Evolutionary conservation across 2,888 invertebrate genomes (phyloP).

Genomic region (Elysia crispata): DNA sequence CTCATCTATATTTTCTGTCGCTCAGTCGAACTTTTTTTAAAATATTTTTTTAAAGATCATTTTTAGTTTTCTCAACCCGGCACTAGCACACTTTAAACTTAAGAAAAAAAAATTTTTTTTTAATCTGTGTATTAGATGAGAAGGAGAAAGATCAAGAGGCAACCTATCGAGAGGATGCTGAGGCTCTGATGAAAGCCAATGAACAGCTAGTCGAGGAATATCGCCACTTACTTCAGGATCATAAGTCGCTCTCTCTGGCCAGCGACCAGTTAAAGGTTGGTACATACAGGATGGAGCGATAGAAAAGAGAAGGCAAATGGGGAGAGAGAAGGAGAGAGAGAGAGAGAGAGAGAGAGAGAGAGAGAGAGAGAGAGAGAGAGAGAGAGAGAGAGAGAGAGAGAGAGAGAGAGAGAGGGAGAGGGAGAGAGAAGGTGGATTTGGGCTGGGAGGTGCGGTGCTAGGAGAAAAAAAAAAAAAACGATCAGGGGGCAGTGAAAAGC

Average conservation of each 20-base stretch:
- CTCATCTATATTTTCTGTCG: no score
- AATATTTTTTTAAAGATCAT: no score
- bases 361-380: no score
- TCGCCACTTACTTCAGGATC: constrained; percentile 36
- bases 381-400: no score
- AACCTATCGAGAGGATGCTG: constrained; percentile 9
- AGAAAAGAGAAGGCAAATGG: constrained; percentile 13
- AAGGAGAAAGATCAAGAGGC: constrained; percentile 21
- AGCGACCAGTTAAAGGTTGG: constrained; percentile 29
- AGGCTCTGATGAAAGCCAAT: constrained; percentile 36
- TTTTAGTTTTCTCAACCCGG: no score
- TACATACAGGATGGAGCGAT: background rate
- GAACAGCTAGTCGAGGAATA: constrained; percentile 45
- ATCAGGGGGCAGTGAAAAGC: no score
- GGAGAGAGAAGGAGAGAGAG: constrained; percentile 24
- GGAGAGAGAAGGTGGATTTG: no score
- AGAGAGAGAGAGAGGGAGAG: background rate
- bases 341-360: no score
- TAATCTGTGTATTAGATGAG: background rate
- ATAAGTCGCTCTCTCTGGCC: constrained; percentile 17
- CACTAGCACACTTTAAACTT: no score
- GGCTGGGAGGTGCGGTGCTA: no score
- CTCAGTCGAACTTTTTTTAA: no score
- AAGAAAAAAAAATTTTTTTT: constrained; percentile 1
- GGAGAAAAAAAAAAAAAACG: no score